Percentiles rank a stretch among this genome's conserved stretches.
Conservation (phyloP, 2,797 vertebrate genomes). For the Petrocephalus sullivani region DNA sequence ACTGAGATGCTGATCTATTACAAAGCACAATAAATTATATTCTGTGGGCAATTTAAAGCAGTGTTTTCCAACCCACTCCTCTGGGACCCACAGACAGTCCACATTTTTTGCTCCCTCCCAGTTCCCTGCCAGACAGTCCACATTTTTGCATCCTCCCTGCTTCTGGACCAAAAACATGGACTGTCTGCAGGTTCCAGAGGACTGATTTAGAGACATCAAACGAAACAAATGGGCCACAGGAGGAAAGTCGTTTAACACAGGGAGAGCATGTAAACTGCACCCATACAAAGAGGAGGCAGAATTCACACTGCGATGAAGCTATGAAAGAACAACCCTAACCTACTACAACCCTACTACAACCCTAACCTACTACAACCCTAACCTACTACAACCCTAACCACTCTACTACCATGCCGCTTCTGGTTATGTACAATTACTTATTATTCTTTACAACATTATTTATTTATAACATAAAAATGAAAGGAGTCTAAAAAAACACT, state of each 20-base stretch:
- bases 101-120: neutral
- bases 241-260: neutral
- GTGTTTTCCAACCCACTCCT: neutral
- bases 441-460: neutral
- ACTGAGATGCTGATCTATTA: neutral
- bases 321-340: neutral
- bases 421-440: neutral
- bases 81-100: neutral
- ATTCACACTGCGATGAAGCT: neutral
- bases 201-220: neutral
- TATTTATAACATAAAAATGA: neutral
- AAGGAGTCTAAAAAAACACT: neutral
- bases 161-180: neutral
- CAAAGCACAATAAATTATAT: neutral
- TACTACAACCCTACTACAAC: too few species aligned
- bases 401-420: neutral
- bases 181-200: neutral
- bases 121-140: neutral
- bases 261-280: neutral
- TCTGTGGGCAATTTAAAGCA: neutral
- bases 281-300: neutral
- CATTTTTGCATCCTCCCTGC: neutral
- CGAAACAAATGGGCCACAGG: neutral
- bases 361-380: neutral
- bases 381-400: neutral